Evolutionary conservation across 1,140 invertebrate species (phyloP).

Genomic region (Ridgeia piscesae): DNA sequence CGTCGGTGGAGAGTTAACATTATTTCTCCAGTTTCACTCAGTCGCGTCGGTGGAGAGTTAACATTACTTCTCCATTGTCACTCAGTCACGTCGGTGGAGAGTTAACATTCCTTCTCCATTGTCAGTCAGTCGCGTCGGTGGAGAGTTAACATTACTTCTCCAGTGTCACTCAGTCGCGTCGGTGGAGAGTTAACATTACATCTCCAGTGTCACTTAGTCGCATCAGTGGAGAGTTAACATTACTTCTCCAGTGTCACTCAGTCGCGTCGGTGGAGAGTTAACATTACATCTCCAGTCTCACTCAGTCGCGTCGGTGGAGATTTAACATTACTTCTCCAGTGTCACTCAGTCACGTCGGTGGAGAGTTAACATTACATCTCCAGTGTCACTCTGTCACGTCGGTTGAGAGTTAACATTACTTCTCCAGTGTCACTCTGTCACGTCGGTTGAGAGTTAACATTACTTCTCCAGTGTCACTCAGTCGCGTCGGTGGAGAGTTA

Average conservation of each 20-base stretch:
- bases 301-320: neutral
- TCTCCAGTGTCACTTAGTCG: neutral
- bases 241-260: neutral
- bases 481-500: neutral
- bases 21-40: neutral
- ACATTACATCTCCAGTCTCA: no score
- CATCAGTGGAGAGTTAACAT: neutral
- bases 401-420: neutral
- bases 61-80: no score
- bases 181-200: neutral
- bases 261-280: neutral
- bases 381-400: neutral
- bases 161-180: neutral
- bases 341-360: neutral
- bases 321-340: no score
- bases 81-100: neutral
- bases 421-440: neutral
- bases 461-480: neutral
- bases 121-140: neutral
- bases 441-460: neutral
- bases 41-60: neutral
- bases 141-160: neutral
- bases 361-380: neutral
- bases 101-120: neutral
- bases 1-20: neutral